A percentile compares a stretch with the other conserved stretches of the same genome.
Conservation (phyloP, 1,140 invertebrate species). For the Phthorimaea operculella region DNA sequence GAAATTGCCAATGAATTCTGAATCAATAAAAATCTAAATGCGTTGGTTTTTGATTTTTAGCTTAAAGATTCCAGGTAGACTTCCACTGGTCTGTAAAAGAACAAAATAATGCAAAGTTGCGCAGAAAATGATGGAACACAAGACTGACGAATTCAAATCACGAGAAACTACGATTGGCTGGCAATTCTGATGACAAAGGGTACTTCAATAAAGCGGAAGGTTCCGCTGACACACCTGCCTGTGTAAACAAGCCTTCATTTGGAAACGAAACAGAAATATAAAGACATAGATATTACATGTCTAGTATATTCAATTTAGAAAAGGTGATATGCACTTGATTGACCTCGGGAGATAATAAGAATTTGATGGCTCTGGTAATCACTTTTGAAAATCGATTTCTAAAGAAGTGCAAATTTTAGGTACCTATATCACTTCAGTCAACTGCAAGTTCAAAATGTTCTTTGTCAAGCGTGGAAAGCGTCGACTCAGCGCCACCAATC, state of each 20-base stretch:
- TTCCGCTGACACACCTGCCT: neutral
- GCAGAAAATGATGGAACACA: too few species aligned
- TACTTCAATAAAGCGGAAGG: neutral
- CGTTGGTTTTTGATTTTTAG: too few species aligned
- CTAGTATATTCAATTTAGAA: neutral
- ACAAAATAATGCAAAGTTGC: too few species aligned
- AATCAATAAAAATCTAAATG: too few species aligned
- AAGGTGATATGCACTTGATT: neutral
- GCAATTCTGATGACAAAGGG: neutral
- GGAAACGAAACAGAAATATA: neutral
- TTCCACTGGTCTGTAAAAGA: too few species aligned
- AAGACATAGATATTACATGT: neutral
- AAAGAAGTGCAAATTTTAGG: too few species aligned
- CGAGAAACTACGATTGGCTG: neutral
- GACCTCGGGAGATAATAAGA: too few species aligned
- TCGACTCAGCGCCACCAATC: neutral
- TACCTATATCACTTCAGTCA: neutral
- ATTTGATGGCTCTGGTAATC: too few species aligned
- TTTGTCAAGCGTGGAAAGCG: neutral
- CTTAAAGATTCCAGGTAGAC: too few species aligned
- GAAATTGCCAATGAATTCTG: too few species aligned
- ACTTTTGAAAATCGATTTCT: too few species aligned
- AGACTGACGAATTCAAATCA: neutral
- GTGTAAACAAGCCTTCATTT: constrained; percentile 3
- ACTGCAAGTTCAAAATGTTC: neutral